Base-by-base conservation (phyloP, 2,113 vertebrate species). In the Xiphophorus maculatus region DNA sequence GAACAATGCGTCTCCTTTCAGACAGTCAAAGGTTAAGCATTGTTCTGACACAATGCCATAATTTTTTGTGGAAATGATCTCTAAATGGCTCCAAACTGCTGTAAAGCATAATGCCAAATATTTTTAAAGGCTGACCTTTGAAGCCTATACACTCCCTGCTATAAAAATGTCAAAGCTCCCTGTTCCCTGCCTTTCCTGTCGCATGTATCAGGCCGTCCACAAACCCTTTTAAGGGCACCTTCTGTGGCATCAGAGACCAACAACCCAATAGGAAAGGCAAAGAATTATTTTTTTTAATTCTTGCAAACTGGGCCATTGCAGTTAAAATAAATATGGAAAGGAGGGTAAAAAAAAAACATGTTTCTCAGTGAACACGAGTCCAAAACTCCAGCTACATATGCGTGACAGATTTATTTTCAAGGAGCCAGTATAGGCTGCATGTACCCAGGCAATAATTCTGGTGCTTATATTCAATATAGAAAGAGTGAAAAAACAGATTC, bases 41-140 rank as follows among this genome's bases (percentile, higher is more conserved):
- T 87, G 80, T 91, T 94, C 84, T 88, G 25, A 82, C 1, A 6
- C 42, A 66, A 69, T 48, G 74, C 71, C 77, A 14, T 1, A 25
- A 69, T 51, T 65, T 66, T 44, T 76, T 40, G 73, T 51, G 42
- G 65, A 63, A 48, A 37, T 71, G 27, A 67, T 81, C 40, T 82
- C 71, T 81, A 80, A 90, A 84, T 22, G 40, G 62, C 79, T 73
- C 42, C 79, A 87, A 84, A 73, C 61, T 66, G 72, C 64, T 86
- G 60, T 77, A 76, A n/a, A 66, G 65, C 19, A 73, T 75, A 90
- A 89, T 82, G 76, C 74, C 88, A 91, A 60, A 81, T 81, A 62
- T 81, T 87, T 84, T 73, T 82, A 89, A 82, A 84, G 72, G 30
- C 51, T 85, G 84, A 92, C 89, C 89, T 93, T 93, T 92, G 66